These are phyloP conservation scores for Onychomys arenicola DNA, from an alignment of 2,797 vertebrate genomes.

Conservation along the genomic window DNA sequence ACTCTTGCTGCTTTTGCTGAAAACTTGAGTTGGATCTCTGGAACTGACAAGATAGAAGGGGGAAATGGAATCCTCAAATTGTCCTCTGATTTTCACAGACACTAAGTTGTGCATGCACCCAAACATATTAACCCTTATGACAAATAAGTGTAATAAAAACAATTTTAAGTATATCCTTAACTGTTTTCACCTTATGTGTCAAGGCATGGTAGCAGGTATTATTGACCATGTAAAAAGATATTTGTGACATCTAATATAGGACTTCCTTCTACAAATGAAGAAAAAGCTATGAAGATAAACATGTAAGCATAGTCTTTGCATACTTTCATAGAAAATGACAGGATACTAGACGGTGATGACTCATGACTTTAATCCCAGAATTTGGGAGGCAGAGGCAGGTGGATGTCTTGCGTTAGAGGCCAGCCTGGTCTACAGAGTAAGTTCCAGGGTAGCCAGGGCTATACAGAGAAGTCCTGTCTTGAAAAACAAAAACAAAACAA, in stretches of 20 bases:
- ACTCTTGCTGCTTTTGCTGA: neutral
- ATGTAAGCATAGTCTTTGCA: neutral
- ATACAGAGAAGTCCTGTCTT: neutral
- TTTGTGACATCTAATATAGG: neutral
- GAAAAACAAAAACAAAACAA: neutral
- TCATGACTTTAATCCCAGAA: neutral
- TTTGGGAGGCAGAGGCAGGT: neutral
- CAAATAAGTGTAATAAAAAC: neutral
- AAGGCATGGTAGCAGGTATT: slow-evolving; percentile 20
- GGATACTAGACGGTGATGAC: neutral
- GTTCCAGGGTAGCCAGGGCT: neutral
- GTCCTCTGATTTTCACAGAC: neutral
- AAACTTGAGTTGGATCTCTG: neutral
- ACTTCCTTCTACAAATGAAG: neutral
- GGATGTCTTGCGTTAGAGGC: neutral
- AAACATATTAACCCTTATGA: neutral
- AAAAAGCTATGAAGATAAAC: slow-evolving; percentile 41
- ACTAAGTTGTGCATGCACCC: neutral
- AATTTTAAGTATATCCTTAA: neutral
- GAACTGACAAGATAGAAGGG: neutral
- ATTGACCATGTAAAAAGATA: neutral
- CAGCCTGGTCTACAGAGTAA: neutral
- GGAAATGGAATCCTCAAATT: neutral
- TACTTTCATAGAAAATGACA: slow-evolving; percentile 57
- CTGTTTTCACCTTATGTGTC: neutral